Conservation (phyloP, 2,888 invertebrate genomes). For the Habrosyne pyritoides region DNA sequence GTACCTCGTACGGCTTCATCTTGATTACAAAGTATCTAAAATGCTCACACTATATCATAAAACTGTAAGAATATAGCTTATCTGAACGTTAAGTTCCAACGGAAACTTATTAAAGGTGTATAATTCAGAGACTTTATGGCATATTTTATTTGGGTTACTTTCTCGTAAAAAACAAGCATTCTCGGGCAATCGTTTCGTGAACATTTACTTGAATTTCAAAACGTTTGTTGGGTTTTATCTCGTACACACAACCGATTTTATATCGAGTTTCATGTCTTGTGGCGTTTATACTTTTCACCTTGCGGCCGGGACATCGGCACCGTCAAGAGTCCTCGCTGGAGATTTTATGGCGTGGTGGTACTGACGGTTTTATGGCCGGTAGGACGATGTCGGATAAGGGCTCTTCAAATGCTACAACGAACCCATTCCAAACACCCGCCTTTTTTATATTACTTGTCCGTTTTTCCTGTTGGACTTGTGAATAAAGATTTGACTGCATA, state of each 20-base stretch:
- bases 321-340: slow-evolving; percentile 52
- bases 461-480: slow-evolving; percentile 41
- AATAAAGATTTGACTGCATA: slow-evolving; percentile 35
- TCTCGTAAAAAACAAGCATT: slow-evolving; percentile 37
- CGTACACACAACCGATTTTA: slow-evolving; percentile 22
- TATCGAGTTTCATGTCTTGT: slow-evolving; percentile 20
- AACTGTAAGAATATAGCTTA: slow-evolving; percentile 19
- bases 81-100: slow-evolving; percentile 22
- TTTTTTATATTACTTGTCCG: slow-evolving; percentile 44
- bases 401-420: slow-evolving; percentile 56
- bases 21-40: slow-evolving; percentile 4
- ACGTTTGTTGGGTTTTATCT: not conserved
- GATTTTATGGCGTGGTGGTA: slow-evolving; percentile 67
- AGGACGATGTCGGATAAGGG: slow-evolving; percentile 56
- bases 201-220: slow-evolving; percentile 17
- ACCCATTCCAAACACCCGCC: slow-evolving; percentile 50
- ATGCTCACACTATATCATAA: slow-evolving; percentile 21
- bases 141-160: slow-evolving; percentile 42
- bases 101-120: slow-evolving; percentile 27
- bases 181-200: slow-evolving; percentile 27
- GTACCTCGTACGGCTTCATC: slow-evolving; percentile 10
- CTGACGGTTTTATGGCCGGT: slow-evolving; percentile 68
- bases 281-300: slow-evolving; percentile 47
- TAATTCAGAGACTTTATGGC: slow-evolving; percentile 41
- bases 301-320: slow-evolving; percentile 33